These are phyloP conservation scores for Chrysopilus asiliformis DNA, from an alignment of 2,888 invertebrate species.

Conservation along the genomic window DNA sequence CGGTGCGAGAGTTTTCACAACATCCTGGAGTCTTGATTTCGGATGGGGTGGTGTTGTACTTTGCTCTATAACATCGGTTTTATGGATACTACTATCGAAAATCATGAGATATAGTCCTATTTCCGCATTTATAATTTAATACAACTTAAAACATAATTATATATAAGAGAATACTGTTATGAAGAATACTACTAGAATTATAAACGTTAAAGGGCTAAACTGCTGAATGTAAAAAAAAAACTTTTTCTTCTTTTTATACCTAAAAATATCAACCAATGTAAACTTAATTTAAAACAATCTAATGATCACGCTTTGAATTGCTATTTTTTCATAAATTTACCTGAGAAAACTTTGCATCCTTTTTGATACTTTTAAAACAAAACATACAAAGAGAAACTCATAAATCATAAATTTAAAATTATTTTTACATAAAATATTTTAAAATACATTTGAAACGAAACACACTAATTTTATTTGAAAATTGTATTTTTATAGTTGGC, in stretches of 20 bases:
- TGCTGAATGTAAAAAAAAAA: background rate
- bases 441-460: too few relatives aligned
- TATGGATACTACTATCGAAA: slow-evolving; percentile 81
- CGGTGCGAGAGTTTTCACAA: slow-evolving; percentile 58
- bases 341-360: too few relatives aligned
- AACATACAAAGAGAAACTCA: too few relatives aligned
- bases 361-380: too few relatives aligned
- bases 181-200: background rate
- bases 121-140: slow-evolving; percentile 53
- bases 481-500: too few relatives aligned
- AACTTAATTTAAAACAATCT: too few relatives aligned
- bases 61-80: slow-evolving; percentile 65
- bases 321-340: too few relatives aligned
- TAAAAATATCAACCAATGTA: slow-evolving; percentile 1
- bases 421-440: too few relatives aligned
- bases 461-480: too few relatives aligned
- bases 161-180: background rate
- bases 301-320: too few relatives aligned
- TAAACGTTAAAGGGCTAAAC: background rate
- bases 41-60: slow-evolving; percentile 79
- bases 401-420: too few relatives aligned
- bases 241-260: background rate
- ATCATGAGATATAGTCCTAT: slow-evolving; percentile 82
- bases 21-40: slow-evolving; percentile 70
- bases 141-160: slow-evolving; percentile 13